These are phyloP conservation scores for Merodon equestris DNA, from an alignment of 2,888 invertebrate species.

Conservation along the genomic window DNA sequence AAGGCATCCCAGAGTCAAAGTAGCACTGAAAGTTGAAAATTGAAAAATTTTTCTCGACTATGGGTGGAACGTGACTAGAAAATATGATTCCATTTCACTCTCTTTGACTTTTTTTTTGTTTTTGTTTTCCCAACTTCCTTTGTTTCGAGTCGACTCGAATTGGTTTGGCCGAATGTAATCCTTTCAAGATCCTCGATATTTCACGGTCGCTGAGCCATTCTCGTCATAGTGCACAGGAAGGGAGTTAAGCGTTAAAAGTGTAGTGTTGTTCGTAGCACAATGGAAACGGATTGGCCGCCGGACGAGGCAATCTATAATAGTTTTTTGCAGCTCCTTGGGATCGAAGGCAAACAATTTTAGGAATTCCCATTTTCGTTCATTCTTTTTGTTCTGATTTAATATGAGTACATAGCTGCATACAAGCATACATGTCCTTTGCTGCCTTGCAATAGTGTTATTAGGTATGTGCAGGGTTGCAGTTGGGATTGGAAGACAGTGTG, in stretches of 20 bases:
- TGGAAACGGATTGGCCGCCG: background rate
- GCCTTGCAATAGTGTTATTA: constrained; percentile 11
- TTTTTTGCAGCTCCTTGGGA: constrained; percentile 8
- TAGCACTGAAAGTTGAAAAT: constrained; percentile 53
- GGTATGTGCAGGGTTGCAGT: no score
- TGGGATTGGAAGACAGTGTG: no score
- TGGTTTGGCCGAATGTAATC: constrained; percentile 32
- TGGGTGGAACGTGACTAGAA: constrained; percentile 52
- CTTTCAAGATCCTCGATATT: constrained; percentile 14
- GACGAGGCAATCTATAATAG: constrained; percentile 4
- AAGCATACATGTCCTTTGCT: constrained; percentile 13
- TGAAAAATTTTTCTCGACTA: constrained; percentile 49
- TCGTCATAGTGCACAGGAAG: background rate
- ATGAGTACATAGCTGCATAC: background rate
- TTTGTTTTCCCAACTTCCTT: background rate
- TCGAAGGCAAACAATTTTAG: constrained; percentile 39
- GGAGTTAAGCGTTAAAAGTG: background rate
- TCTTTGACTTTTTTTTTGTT: no score
- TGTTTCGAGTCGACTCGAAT: constrained; percentile 31
- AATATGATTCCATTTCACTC: constrained; percentile 33
- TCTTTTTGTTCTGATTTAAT: background rate
- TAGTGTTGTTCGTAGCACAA: background rate
- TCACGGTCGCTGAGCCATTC: background rate
- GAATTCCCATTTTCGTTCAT: constrained; percentile 18
- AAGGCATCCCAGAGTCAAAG: background rate